A percentile compares a stretch with the other conserved stretches of the same genome.
phyloP scores from a whole-genome alignment of 2,888 invertebrate species.

The Malthinus flaveolus region DNA sequence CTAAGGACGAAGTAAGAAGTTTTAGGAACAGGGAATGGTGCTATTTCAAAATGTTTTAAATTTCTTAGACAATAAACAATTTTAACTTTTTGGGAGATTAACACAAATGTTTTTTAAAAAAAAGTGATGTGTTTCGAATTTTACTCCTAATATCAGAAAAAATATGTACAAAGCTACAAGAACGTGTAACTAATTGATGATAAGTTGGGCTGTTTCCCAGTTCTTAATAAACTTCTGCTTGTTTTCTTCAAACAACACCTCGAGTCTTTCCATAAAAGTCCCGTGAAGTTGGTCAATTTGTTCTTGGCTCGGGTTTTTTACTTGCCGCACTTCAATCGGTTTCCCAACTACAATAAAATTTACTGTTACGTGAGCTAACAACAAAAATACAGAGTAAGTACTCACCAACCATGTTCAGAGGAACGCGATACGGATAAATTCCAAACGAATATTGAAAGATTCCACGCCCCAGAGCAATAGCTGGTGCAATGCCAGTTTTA shows the following conservation, averaged over 20 bases:
- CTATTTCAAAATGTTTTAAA: too few relatives aligned
- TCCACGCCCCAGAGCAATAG: constrained; percentile 79
- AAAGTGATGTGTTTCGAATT: too few relatives aligned
- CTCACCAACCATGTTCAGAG: constrained; percentile 86
- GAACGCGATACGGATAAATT: constrained; percentile 76
- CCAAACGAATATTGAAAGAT: constrained; percentile 92
- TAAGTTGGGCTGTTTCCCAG: constrained; percentile 53
- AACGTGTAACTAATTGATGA: not conserved
- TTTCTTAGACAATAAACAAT: too few relatives aligned
- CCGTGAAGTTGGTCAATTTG: constrained; percentile 77
- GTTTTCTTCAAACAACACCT: constrained; percentile 77
- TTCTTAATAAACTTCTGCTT: constrained; percentile 75
- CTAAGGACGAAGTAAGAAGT: too few relatives aligned
- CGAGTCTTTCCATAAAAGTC: constrained; percentile 70
- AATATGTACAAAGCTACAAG: not conserved
- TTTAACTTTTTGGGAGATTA: too few relatives aligned
- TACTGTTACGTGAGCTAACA: not conserved
- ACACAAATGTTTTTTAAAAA: too few relatives aligned
- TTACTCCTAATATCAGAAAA: too few relatives aligned
- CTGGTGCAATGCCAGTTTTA: constrained; percentile 74
- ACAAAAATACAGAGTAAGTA: not conserved
- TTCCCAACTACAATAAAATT: constrained; percentile 69
- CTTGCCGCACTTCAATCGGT: constrained; percentile 77
- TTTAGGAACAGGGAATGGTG: too few relatives aligned
- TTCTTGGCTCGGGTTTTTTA: constrained; percentile 71